phyloP scores from a whole-genome alignment of 2,113 vertebrate genomes.

The Oxyruncus cristatus region DNA sequence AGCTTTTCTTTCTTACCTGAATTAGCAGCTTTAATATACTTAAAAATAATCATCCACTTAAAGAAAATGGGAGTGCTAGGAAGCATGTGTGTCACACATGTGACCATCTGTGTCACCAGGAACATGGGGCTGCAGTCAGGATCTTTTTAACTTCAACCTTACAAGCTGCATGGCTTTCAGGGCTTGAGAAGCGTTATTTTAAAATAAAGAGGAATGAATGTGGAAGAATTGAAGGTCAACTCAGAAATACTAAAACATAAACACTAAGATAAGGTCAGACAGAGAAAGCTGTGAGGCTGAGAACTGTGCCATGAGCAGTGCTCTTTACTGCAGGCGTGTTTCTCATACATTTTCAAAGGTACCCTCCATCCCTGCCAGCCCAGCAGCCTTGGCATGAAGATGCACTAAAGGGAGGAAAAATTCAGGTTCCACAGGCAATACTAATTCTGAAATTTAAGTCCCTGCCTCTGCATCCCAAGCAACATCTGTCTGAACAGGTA shows the following conservation, averaged over 20 bases:
- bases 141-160: neutral
- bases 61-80: neutral
- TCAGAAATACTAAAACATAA: neutral
- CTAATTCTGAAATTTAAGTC: neutral
- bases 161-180: neutral
- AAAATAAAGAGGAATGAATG: neutral
- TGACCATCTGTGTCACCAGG: neutral
- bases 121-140: accelerated
- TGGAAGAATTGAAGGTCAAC: neutral
- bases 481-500: neutral
- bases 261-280: neutral
- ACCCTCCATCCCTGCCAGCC: neutral
- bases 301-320: neutral
- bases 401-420: neutral
- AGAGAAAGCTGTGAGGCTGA: neutral
- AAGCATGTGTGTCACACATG: neutral
- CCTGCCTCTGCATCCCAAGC: neutral
- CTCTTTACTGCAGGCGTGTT: neutral
- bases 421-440: neutral
- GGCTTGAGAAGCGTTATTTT: neutral
- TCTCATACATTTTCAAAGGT: neutral
- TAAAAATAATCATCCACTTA: neutral
- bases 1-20: neutral
- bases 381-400: neutral
- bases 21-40: neutral